Evolutionary conservation across 1,140 invertebrate genomes (phyloP), one percentile per base, ranked within the genome.

Genomic region (Plodia interpunctella): DNA sequence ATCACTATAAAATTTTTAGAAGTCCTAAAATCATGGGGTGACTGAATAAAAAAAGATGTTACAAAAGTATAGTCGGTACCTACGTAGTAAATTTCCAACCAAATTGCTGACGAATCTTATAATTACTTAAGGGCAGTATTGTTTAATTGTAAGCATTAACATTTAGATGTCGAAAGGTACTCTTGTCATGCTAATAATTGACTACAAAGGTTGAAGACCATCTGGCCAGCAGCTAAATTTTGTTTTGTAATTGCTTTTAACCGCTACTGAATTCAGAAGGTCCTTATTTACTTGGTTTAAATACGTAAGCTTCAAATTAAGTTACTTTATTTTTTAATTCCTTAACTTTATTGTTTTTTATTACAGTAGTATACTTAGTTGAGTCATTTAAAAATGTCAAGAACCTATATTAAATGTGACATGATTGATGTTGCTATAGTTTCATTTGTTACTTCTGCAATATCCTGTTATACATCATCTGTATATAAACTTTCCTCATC

Each of bases 221-320:
- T 82, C 78, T 82, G 79, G 78, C 66, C 62, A 57, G 68, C 78
- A 76, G 56, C 62, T 72, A 65, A 65, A 59, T 53, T 53, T 60
- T 32, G 51, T 54, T 57, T 32, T 15, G 38, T 65, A 74, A 77
- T 72, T 79, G 70, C 64, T 73, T 68, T 76, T 72, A 68, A 68
- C 67, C 58, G 80, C 80, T 83, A 83, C 80, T 76, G 77, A 70
- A 74, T 68, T 62, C 71, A 72, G 68, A 74, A 74, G 38, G n/a
- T 44, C 38, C 59, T 62, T 55, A 57, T 56, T 70, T 60, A 49
- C 38, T 44, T 6, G 3, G 2, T 25, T 3, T 25, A 25, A 6
- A 25, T 25, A 25, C 2, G 6, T 2, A 3, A 25, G 21, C 2
- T 25, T 25, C 21, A 6, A 25, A 6, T 25, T 3, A 25, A 25